A percentile compares a stretch with the other conserved stretches of the same genome.
Evolutionary conservation across 1,140 invertebrate species (phyloP).

Genomic region (Bombyx mandarina): DNA sequence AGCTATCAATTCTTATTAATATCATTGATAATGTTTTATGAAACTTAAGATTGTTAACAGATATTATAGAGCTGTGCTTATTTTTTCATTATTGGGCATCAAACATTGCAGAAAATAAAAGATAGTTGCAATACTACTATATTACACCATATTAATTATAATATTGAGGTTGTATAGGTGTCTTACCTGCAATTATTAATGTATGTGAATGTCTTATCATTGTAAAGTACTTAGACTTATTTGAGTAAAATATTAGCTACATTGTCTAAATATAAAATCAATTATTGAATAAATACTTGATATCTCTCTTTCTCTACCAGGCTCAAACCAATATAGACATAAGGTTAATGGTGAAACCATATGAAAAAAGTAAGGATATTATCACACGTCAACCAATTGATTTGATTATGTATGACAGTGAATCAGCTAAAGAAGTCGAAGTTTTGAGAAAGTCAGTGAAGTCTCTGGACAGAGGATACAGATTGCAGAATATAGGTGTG

Average conservation of each 20-base stretch:
- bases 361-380: slow-evolving; percentile 25
- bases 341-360: slow-evolving; percentile 46
- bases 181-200: no score
- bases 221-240: no score
- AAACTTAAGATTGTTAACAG: no score
- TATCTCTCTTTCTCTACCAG: slow-evolving; percentile 11
- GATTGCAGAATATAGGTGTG: slow-evolving; percentile 38
- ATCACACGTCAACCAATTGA: slow-evolving; percentile 46
- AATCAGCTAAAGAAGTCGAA: slow-evolving; percentile 32
- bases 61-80: no score
- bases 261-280: not conserved
- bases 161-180: no score
- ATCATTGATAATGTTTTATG: no score
- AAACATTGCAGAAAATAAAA: no score
- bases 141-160: no score
- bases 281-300: not conserved
- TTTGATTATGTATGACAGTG: slow-evolving; percentile 47
- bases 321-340: slow-evolving; percentile 40
- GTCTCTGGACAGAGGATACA: slow-evolving; percentile 21
- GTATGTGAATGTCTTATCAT: no score
- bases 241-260: not conserved
- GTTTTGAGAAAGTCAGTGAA: slow-evolving; percentile 27
- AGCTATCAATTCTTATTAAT: no score
- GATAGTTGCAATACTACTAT: no score
- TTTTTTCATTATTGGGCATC: no score